These are phyloP conservation scores for Plutella xylostella DNA, from an alignment of 2,888 invertebrate species.

Conservation along the genomic window DNA sequence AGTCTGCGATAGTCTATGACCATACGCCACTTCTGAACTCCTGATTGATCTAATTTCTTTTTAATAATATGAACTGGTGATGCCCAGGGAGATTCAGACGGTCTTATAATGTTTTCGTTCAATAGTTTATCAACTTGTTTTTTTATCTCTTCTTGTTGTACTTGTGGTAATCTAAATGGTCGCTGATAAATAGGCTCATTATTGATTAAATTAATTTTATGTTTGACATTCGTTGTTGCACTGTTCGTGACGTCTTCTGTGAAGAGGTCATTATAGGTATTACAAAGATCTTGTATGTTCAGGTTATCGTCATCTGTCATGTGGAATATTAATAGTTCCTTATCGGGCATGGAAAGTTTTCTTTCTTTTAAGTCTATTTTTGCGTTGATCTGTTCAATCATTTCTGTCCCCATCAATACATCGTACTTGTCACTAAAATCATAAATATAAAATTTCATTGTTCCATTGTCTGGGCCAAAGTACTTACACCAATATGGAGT, in stretches of 20 bases:
- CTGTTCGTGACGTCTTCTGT: not conserved
- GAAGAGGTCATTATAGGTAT: not conserved
- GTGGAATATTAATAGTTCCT: not conserved
- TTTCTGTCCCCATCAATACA: not conserved
- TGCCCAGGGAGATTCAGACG: slow-evolving; percentile 19
- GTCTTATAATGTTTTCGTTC: slow-evolving; percentile 15
- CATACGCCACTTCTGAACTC: too few relatives aligned
- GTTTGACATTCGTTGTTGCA: not conserved
- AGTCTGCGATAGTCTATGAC: too few relatives aligned
- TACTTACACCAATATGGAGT: not conserved
- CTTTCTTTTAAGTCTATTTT: slow-evolving; percentile 14
- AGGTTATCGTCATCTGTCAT: not conserved
- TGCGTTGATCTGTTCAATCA: slow-evolving; percentile 13
- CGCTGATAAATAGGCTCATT: not conserved
- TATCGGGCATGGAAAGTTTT: slow-evolving; percentile 7
- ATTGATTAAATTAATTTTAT: not conserved
- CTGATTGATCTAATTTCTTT: too few relatives aligned
- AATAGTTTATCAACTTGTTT: slow-evolving; percentile 18
- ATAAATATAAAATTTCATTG: not conserved
- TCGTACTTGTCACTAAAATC: slow-evolving; percentile 2
- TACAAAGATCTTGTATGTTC: not conserved
- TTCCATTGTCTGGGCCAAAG: not conserved
- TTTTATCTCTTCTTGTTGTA: slow-evolving; percentile 15
- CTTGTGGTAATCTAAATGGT: not conserved
- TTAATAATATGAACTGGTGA: slow-evolving; percentile 23